Conservation (phyloP, 2,888 invertebrate species). For the Hyppa rectilinea region DNA sequence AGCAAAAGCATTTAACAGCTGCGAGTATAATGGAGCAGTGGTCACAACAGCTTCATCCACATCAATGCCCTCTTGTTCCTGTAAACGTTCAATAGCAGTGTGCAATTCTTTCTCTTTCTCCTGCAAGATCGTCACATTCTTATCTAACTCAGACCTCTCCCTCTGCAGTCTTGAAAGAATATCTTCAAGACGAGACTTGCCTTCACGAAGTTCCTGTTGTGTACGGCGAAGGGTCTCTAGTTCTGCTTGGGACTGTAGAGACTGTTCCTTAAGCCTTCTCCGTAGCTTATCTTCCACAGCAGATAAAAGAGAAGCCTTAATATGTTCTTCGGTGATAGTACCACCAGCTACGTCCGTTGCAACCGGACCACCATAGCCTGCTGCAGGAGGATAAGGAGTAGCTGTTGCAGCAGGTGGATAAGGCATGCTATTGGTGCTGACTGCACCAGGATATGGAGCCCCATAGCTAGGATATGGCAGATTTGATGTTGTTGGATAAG, state of each 20-base stretch:
- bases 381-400: slow-evolving; percentile 79
- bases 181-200: slow-evolving; percentile 95
- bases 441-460: slow-evolving; percentile 81
- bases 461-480: slow-evolving; percentile 90
- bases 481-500: slow-evolving; percentile 84
- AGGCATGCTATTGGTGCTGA: slow-evolving; percentile 73
- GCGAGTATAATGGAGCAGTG: slow-evolving; percentile 98
- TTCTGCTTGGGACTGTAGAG: slow-evolving; percentile 97
- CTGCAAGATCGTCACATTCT: slow-evolving; percentile 95
- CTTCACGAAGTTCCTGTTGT: slow-evolving; percentile 96
- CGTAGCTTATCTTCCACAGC: slow-evolving; percentile 98
- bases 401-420: slow-evolving; percentile 74
- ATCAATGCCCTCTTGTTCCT: slow-evolving; percentile 95
- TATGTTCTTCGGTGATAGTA: slow-evolving; percentile 98
- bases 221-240: slow-evolving; percentile 96
- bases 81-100: slow-evolving; percentile 94
- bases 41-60: slow-evolving; percentile 99
- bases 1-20: slow-evolving; percentile 98
- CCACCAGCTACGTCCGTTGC: slow-evolving; percentile 91
- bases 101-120: slow-evolving; percentile 97
- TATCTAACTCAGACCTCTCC: slow-evolving; percentile 95
- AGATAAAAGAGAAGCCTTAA: slow-evolving; percentile 97
- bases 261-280: slow-evolving; percentile 96
- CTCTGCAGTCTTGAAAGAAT: slow-evolving; percentile 94
- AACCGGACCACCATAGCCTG: slow-evolving; percentile 74